A percentile compares a stretch with the other conserved stretches of the same genome.
Evolutionary conservation across 2,888 invertebrate species (phyloP).

Genomic region (Agonopterix alstromeriana): DNA sequence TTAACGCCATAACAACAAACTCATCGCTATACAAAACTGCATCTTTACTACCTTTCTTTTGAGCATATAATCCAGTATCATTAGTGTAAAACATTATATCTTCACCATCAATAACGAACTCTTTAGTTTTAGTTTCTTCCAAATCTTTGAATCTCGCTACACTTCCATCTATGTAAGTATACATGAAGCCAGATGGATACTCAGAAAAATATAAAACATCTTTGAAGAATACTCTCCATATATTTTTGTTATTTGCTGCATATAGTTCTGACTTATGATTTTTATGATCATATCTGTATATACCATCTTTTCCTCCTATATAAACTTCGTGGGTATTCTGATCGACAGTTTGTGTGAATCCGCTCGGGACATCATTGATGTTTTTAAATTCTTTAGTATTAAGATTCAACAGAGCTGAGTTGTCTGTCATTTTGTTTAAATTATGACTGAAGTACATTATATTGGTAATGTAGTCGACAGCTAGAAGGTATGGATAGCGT

Average conservation of each 20-base stretch:
- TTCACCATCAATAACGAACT: conserved; percentile 47
- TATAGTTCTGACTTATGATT: conserved; percentile 35
- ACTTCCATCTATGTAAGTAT: conserved; percentile 32
- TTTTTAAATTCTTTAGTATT: conserved; percentile 41
- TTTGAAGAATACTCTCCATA: conserved; percentile 53
- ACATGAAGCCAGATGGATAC: conserved; percentile 48
- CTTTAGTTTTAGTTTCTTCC: conserved; percentile 53
- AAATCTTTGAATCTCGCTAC: conserved; percentile 37
- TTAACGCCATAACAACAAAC: conserved; percentile 32
- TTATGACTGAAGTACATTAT: conserved; percentile 50
- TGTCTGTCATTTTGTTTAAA: conserved; percentile 26
- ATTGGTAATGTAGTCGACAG: conserved; percentile 43
- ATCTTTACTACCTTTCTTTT: conserved; percentile 42
- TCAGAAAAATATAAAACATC: conserved; percentile 43
- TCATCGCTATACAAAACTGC: conserved; percentile 25
- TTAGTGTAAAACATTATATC: conserved; percentile 46
- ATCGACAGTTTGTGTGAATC: conserved; percentile 52
- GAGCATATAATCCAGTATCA: conserved; percentile 43
- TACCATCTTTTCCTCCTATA: conserved; percentile 50
- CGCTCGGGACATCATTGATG: conserved; percentile 37
- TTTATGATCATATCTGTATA: conserved; percentile 46
- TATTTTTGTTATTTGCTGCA: conserved; percentile 30
- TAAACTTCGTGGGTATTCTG: conserved; percentile 39
- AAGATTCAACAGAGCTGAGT: conserved; percentile 40
- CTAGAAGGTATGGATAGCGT: conserved; percentile 38